Evolutionary conservation across 2,797 vertebrate species (phyloP), one percentile per base, ranked within the genome.

Genomic region (Lacerta agilis): DNA sequence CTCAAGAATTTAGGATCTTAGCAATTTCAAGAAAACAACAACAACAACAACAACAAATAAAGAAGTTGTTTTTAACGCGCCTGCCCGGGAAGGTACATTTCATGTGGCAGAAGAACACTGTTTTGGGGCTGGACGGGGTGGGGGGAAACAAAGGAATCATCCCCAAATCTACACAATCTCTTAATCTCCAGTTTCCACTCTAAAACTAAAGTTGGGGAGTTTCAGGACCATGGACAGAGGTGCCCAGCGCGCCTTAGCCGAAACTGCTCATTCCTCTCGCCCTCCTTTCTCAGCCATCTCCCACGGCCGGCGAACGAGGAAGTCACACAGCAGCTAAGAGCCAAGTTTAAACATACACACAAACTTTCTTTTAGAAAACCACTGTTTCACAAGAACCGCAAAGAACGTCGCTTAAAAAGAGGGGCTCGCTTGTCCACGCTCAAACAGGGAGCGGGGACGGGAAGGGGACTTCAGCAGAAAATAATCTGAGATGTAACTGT

Each of bases 211-310:
- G 58, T 41, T 38, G 25, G 58, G 33, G 25, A 5, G 3, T 33
- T 86, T 86, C 94, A 95, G 95, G 85, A 95, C 95, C 95, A 94
- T 94, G 95, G 95, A 96, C 94, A 96, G 95, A 92, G 92, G 84
- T 41, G 0, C 81, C n/a, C 87, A 38, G 41, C 25, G 3, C n/a
- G 33, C 4, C 69, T 29, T 71, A 69, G 29, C 1, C 49, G 67
- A 9, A 41, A 3, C 55, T 4, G 3, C 64, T 4, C 38, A 5
- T 2, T 15, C 3, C 15, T 3, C 0, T 38, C 71, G 33, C 25
- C n/a, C 2, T 45, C 25, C 43, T 61, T 61, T 61, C 29, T 13
- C 8, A 36, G 20, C 41, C 29, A 4, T 13, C 20, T 33, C 23
- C 20, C 33, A n/a, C 55, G 38, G 38, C 17, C 55, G 55, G n/a